Evolutionary conservation across 2,888 invertebrate species (phyloP).

Genomic region (Mystacides longicornis): DNA sequence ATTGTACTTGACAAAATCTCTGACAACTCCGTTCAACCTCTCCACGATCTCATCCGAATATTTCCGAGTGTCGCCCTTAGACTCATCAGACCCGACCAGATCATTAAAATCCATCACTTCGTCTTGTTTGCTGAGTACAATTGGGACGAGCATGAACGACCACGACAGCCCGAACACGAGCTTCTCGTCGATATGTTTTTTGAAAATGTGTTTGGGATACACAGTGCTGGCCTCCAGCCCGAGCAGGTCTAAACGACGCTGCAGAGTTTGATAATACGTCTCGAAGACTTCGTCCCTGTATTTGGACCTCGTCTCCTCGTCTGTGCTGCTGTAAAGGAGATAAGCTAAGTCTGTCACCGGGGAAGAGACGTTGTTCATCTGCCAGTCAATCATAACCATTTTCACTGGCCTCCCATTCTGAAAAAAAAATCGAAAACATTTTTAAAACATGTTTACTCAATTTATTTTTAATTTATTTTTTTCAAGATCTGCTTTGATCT

Average conservation of each 20-base stretch:
- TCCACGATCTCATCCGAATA: constrained; percentile 3
- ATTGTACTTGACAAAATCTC: constrained; percentile 14
- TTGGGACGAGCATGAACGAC: constrained; percentile 2
- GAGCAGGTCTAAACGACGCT: not conserved
- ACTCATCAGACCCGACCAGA: not conserved
- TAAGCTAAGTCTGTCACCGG: constrained; percentile 11
- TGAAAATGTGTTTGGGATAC: constrained; percentile 7
- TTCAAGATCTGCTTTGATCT: no score
- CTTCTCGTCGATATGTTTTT: constrained; percentile 7
- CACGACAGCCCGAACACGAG: constrained; percentile 5
- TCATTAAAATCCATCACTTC: constrained; percentile 5
- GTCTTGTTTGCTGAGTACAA: constrained; percentile 2
- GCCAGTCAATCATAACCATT: constrained; percentile 19
- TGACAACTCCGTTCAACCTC: constrained; percentile 12
- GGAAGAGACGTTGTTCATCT: constrained; percentile 11
- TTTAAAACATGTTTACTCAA: no score
- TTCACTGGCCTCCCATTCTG: constrained; percentile 14
- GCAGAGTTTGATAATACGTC: constrained; percentile 8
- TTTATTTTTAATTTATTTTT: no score
- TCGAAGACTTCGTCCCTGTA: constrained; percentile 6
- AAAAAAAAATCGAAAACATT: constrained; percentile 2
- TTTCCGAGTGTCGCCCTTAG: not conserved
- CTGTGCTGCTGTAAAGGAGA: constrained; percentile 7
- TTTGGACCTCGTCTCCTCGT: constrained; percentile 8
- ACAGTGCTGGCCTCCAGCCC: not conserved